A percentile compares a stretch with the other conserved stretches of the same genome.
Evolutionary conservation across 2,797 vertebrate genomes (phyloP).

Genomic region (Pangasius macronema): DNA sequence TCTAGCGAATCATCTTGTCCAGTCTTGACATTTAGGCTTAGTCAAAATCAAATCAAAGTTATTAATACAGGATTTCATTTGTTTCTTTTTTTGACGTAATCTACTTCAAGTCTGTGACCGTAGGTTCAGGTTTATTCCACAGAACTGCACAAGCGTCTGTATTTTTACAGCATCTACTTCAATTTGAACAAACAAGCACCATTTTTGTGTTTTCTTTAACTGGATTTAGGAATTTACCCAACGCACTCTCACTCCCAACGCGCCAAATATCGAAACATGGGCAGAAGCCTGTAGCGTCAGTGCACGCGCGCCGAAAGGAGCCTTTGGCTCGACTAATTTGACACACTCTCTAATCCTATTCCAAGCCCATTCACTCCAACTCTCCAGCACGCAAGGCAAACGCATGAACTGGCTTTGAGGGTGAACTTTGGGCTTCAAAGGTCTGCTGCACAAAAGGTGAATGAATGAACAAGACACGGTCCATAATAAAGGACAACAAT

Average conservation of each 20-base stretch:
- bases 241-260: neutral
- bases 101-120: neutral
- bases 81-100: neutral
- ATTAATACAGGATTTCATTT: neutral
- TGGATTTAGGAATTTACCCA: neutral
- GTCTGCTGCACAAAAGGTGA: neutral
- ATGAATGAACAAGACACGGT: neutral
- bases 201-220: neutral
- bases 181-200: neutral
- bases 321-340: constrained; percentile 10
- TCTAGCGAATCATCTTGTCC: neutral
- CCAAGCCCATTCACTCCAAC: constrained; percentile 4
- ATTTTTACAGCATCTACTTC: neutral
- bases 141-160: neutral
- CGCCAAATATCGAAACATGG: constrained; percentile 1
- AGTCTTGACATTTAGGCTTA: neutral
- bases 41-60: neutral
- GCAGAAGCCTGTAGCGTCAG: neutral
- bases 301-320: neutral
- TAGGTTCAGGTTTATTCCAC: neutral
- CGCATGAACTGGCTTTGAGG: neutral
- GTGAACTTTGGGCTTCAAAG: neutral
- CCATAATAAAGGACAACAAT: neutral
- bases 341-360: neutral
- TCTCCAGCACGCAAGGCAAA: neutral